phyloP scores from a whole-genome alignment of 2,113 vertebrate genomes.

The Calyptommatus sinebrachiatus region DNA sequence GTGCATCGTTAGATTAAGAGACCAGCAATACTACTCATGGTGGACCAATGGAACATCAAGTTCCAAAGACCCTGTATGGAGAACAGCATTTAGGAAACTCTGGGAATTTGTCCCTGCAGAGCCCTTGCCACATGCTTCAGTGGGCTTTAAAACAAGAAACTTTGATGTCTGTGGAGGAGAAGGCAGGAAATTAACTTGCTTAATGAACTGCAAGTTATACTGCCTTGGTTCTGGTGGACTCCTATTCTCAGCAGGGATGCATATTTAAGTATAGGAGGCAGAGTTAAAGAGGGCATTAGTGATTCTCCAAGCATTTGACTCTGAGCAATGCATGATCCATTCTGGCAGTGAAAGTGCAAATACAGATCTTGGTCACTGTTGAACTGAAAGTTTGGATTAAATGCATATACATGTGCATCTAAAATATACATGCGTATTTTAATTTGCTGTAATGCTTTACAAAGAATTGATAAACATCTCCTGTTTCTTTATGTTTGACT shows the following conservation, averaged over 20 bases:
- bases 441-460: background rate
- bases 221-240: slow-evolving; percentile 10
- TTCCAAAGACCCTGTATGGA: background rate
- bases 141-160: slow-evolving; percentile 21
- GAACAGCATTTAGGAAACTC: background rate
- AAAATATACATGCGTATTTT: background rate
- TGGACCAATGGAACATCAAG: background rate
- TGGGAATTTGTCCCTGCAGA: slow-evolving; percentile 3
- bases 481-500: background rate
- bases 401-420: background rate
- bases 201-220: slow-evolving; percentile 22
- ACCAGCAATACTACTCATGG: slow-evolving; percentile 20
- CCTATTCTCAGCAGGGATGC: slow-evolving; percentile 2
- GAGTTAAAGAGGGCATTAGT: background rate
- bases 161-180: slow-evolving; percentile 32
- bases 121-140: slow-evolving; percentile 2
- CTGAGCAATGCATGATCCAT: background rate
- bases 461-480: background rate
- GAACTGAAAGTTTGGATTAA: background rate
- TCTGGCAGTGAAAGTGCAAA: background rate
- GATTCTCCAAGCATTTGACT: background rate
- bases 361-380: background rate
- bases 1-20: background rate
- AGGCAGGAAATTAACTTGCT: slow-evolving; percentile 35
- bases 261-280: background rate